phyloP scores from a whole-genome alignment of 2,888 invertebrate genomes.

The Drosophila dives region DNA sequence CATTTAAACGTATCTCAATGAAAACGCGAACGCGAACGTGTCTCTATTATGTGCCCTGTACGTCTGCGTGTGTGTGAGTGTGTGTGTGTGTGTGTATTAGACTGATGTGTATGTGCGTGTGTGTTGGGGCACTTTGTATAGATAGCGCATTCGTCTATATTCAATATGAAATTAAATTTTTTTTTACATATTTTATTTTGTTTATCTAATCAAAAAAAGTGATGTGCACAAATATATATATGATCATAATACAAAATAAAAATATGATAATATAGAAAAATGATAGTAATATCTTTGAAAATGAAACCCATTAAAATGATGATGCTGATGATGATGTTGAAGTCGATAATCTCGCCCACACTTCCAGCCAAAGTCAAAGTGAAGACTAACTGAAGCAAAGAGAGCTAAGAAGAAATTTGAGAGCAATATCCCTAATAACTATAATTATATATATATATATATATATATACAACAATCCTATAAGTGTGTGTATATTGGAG shows the following conservation, averaged over 20 bases:
- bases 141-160: conserved; percentile 16
- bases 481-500: conserved; percentile 4
- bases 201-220: conserved; percentile 26
- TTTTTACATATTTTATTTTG: conserved; percentile 46
- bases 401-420: conserved; percentile 13
- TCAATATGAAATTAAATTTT: conserved; percentile 21
- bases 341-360: conserved; percentile 30
- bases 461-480: neutral
- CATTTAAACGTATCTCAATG: conserved; percentile 34
- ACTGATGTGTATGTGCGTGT: neutral
- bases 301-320: conserved; percentile 4
- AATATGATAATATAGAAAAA: conserved; percentile 12
- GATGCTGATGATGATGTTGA: conserved; percentile 15
- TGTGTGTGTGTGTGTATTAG: conserved; percentile 7
- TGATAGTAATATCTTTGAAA: conserved; percentile 8
- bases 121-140: conserved; percentile 5
- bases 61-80: conserved; percentile 12
- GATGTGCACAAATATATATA: conserved; percentile 33
- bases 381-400: conserved; percentile 46
- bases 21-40: conserved; percentile 47
- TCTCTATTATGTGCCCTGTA: conserved; percentile 10
- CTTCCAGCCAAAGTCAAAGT: conserved; percentile 52
- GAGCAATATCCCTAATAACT: conserved; percentile 2
- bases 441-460: conserved; percentile 8
- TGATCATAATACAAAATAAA: conserved; percentile 14